Base-by-base conservation (phyloP, 2,113 vertebrate species). In the Gallinago jamesoni region DNA sequence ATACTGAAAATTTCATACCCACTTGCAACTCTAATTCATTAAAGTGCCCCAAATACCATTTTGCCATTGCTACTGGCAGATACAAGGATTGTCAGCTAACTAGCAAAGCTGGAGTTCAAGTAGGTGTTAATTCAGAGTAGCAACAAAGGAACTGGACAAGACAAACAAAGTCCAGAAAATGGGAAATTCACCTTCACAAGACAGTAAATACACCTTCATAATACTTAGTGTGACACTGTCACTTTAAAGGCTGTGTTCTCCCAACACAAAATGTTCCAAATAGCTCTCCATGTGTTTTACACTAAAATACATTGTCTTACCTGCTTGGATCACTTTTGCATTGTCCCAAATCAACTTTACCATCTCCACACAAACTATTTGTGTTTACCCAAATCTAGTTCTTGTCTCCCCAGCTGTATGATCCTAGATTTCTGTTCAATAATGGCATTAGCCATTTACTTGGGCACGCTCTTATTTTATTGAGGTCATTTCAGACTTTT, bases 401-500 rank as follows among this genome's bases (percentile, higher is more conserved):
- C 68, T 81, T 57, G n/a, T 60, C 66, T 59, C n/a, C 48, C 10
- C 41, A 69, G 66, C 43, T 50, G 50, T 24, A 82, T 30, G 70
- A 59, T 28, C 53, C 66, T 12, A 79, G 47, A 89, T 70, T 93
- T 94, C 91, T 92, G 48, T 55, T 79, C 70, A 79, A 60, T 75
- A 92, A 79, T 69, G 80, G 76, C 53, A 93, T 16, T 37, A 86
- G 52, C 24, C 76, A 78, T 75, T 89, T 89, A 92, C 76, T 84
- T 92, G 88, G 86, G 30, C 64, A 89, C 0, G 12, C 52, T 91
- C 62, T 89, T 94, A 57, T 78, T 93, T 96, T 94, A 96, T 80
- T 92, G 80, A 96, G 95, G 92, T 94, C 94, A 95, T 92, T 96
- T 67, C 80, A 96, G 91, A 92, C 63, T 84, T 93, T 87, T 88